Percentiles rank a stretch among this genome's conserved stretches.
These are phyloP conservation scores for Drosophila parthenogenetica DNA, from an alignment of 2,888 invertebrate genomes.

Conservation along the genomic window DNA sequence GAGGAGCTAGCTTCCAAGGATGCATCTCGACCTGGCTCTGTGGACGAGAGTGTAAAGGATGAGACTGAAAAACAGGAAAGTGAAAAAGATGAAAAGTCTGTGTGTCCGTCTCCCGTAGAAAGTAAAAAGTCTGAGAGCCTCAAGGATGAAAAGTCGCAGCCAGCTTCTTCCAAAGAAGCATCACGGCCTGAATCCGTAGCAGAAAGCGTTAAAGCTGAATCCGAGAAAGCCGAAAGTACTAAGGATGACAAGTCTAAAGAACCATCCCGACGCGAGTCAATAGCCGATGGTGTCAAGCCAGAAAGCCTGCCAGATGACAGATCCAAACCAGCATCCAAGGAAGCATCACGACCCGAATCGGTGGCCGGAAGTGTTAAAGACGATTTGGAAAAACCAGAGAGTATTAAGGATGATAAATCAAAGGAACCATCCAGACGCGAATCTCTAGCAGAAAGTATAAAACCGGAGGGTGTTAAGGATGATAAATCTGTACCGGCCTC, in stretches of 20 bases:
- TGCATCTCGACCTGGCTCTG: constrained; percentile 2
- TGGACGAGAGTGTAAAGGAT: constrained; percentile 22
- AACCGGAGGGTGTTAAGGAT: constrained; percentile 26
- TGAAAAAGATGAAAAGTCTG: neutral
- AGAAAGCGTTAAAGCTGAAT: constrained; percentile 22
- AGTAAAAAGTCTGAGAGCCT: neutral
- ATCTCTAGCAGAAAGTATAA: constrained; percentile 33
- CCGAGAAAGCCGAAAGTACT: constrained; percentile 15
- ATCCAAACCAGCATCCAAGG: constrained; percentile 34
- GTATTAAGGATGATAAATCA: constrained; percentile 6
- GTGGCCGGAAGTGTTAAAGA: constrained; percentile 30
- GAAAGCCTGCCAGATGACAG: constrained; percentile 29
- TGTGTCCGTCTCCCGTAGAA: neutral
- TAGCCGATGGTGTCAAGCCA: constrained; percentile 26
- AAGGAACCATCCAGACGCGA: constrained; percentile 14
- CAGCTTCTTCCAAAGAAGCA: neutral
- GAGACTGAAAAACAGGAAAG: constrained; percentile 5
- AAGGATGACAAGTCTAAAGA: constrained; percentile 30
- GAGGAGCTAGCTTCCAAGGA: constrained; percentile 2
- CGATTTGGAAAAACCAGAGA: constrained; percentile 10
- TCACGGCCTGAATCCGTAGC: constrained; percentile 52
- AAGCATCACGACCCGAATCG: constrained; percentile 49
- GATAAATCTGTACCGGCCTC: constrained; percentile 36
- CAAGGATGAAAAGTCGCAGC: constrained; percentile 13
- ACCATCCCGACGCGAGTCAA: constrained; percentile 47